Percentiles rank a stretch among this genome's conserved stretches.
Conservation (phyloP, 2,797 vertebrate genomes). For the Premnoplex brunnescens region DNA sequence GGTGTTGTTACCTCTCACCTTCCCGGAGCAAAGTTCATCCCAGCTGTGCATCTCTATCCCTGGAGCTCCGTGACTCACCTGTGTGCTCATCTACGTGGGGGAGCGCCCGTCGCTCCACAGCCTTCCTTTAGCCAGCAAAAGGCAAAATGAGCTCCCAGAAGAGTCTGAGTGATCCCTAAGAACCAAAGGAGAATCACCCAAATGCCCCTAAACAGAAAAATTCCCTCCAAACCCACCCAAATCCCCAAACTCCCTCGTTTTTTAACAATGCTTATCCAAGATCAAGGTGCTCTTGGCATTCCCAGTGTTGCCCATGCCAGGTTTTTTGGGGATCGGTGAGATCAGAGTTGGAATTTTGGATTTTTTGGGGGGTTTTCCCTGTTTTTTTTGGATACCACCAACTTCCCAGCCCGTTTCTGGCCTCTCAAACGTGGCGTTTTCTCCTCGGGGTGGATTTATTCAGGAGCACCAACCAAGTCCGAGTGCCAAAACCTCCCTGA, state of each 20-base stretch:
- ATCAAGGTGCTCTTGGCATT: not conserved
- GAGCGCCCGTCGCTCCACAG: not conserved
- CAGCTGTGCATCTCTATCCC: not conserved
- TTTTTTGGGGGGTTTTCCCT: not conserved
- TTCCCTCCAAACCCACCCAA: no score
- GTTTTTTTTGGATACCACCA: not conserved
- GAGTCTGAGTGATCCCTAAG: accelerated
- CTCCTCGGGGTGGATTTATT: not conserved
- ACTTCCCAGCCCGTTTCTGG: not conserved
- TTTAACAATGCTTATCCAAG: not conserved
- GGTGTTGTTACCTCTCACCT: not conserved
- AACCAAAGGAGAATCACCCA: not conserved
- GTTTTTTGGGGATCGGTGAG: not conserved
- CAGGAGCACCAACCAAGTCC: not conserved
- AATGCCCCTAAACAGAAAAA: not conserved
- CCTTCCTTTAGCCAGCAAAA: not conserved
- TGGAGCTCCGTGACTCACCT: not conserved
- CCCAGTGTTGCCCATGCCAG: accelerated
- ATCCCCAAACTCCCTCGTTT: accelerated
- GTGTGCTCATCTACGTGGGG: not conserved
- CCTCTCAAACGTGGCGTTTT: accelerated
- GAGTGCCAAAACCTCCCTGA: not conserved
- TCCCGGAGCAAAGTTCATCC: not conserved
- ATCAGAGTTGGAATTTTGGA: accelerated
- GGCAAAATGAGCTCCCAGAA: not conserved